phyloP scores from a whole-genome alignment of 2,888 invertebrate genomes.

The Drosophila mayaguana region DNA sequence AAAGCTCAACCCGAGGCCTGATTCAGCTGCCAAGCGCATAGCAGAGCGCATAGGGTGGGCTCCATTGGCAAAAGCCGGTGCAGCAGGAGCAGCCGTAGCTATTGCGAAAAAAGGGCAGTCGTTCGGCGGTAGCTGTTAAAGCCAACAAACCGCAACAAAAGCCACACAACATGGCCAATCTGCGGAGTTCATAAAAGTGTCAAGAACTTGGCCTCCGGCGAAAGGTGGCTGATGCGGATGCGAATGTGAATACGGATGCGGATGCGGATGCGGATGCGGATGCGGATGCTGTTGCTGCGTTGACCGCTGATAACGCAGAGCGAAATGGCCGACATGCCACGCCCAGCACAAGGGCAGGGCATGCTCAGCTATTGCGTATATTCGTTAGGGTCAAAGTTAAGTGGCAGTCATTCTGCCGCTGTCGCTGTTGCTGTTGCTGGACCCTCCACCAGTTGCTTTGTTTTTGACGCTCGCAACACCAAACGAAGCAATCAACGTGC shows the following conservation, averaged over 20 bases:
- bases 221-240: slow-evolving; percentile 33
- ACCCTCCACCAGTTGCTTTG: slow-evolving; percentile 42
- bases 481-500: slow-evolving; percentile 57
- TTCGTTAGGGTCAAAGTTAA: slow-evolving; percentile 75
- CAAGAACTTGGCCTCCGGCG: slow-evolving; percentile 75
- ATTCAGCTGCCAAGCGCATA: slow-evolving; percentile 25
- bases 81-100: not conserved
- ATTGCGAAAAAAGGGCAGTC: slow-evolving; percentile 8
- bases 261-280: slow-evolving; percentile 12
- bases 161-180: slow-evolving; percentile 78
- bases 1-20: not conserved
- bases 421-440: slow-evolving; percentile 8
- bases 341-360: slow-evolving; percentile 20
- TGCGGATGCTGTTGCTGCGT: slow-evolving; percentile 50
- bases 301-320: slow-evolving; percentile 72
- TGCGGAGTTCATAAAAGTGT: slow-evolving; percentile 83
- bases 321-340: slow-evolving; percentile 57
- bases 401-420: slow-evolving; percentile 59
- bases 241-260: slow-evolving; percentile 37
- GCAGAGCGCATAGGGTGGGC: not conserved
- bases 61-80: not conserved
- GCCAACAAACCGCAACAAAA: slow-evolving; percentile 74
- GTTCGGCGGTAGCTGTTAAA: slow-evolving; percentile 30
- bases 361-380: slow-evolving; percentile 57
- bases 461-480: slow-evolving; percentile 47